Base-by-base conservation (phyloP, 1,140 invertebrate species). In the Drosophila lowei region DNA sequence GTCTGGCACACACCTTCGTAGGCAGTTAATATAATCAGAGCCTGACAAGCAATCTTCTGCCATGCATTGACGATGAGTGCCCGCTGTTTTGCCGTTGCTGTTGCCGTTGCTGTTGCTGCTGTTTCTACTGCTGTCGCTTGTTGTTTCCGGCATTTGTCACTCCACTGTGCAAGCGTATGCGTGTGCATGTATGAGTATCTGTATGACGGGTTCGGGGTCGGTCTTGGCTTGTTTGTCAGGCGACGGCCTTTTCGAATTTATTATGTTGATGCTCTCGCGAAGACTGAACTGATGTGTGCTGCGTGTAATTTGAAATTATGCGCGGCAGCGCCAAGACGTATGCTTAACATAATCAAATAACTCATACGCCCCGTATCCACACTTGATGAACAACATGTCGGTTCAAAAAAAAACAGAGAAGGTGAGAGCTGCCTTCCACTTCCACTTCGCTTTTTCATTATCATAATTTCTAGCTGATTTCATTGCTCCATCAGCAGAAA, bases 301-400 rank as follows among this genome's bases (percentile, higher is more conserved):
- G 83, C 72, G 62, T 72, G 63, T 86, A 88, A 86, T 88, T 88
- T 88, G 83, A 86, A 86, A 86, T 85, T 81, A 85, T 88, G 81
- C 83, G 68, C 49, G 62, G 42, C 65, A 71, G 73, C 71, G 60
- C 56, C 53, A 49, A 43, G 59, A 76, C 77, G 81, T 81, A 81
- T 86, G 78, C 81, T 85, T 75, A 86, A 86, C 83, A 81, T 86
- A 86, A 86, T 88, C 78, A 88, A 86, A 88, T 86, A 86, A 83
- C 81, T 88, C 83, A 86, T 75, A 81, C 78, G 83, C 78, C 65
- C 47, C 44, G 53, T 75, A 13, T 49, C 30, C 7, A 54, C 60
- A 46, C 62, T 72, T 74, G 53, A 74, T 66, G 55, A 74, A 74
- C 59, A 72, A 53, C 41, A 41, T 38, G 55, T 44, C 48, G 56